Conservation (phyloP, 2,888 invertebrate species). For the Melikaiella ostensackeni region DNA sequence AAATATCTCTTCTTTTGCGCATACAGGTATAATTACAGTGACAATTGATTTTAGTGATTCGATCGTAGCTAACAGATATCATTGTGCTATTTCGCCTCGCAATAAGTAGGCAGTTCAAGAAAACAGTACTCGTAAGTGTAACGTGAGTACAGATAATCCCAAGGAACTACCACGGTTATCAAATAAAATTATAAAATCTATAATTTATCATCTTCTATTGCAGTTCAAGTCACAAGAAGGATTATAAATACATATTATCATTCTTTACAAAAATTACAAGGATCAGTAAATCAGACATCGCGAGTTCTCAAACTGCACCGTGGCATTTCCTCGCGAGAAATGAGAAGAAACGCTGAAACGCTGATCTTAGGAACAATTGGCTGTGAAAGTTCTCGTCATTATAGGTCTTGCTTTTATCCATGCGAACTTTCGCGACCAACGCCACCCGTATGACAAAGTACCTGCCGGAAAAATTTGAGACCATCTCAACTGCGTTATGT, state of each 20-base stretch:
- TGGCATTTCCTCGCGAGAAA: slow-evolving; percentile 11
- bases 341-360: not conserved
- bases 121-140: not conserved
- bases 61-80: not conserved
- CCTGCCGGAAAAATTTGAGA: not conserved
- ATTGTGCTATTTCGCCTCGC: slow-evolving; percentile 16
- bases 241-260: not conserved
- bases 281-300: not conserved
- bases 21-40: slow-evolving; percentile 29
- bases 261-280: slow-evolving; percentile 2
- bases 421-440: slow-evolving; percentile 8
- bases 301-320: not conserved
- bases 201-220: not conserved
- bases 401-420: not conserved
- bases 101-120: slow-evolving; percentile 6
- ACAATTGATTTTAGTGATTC: slow-evolving; percentile 17
- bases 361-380: slow-evolving; percentile 27
- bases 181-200: not conserved
- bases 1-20: slow-evolving; percentile 48
- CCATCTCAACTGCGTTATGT: slow-evolving; percentile 22
- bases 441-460: slow-evolving; percentile 3
- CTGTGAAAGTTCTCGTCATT: slow-evolving; percentile 16
- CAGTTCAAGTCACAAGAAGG: not conserved
- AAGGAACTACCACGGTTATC: slow-evolving; percentile 8
- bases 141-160: not conserved